These are phyloP conservation scores for Chloropsis hardwickii DNA, from an alignment of 2,113 vertebrate species.

Conservation along the genomic window DNA sequence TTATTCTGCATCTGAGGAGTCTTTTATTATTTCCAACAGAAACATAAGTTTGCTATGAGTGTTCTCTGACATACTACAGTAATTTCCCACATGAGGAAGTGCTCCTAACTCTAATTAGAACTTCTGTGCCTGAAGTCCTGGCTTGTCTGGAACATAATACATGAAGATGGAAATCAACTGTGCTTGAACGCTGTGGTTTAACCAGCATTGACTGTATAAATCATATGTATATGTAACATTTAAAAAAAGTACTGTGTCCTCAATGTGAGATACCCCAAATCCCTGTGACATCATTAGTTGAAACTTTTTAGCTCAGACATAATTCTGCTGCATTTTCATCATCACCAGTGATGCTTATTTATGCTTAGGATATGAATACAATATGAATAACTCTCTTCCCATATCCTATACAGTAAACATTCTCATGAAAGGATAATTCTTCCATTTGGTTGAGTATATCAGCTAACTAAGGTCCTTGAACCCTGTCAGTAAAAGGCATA, in stretches of 20 bases:
- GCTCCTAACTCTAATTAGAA: not conserved
- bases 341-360: not conserved
- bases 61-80: not conserved
- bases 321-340: not conserved
- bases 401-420: not conserved
- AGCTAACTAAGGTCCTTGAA: not conserved
- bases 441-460: not conserved
- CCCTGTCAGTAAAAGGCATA: not conserved
- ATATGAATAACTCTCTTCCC: not conserved
- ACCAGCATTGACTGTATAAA: not conserved
- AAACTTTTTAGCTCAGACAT: not conserved
- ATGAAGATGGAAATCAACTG: not conserved
- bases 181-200: not conserved
- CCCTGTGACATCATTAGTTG: not conserved
- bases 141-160: not conserved
- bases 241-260: not conserved
- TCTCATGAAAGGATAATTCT: not conserved
- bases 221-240: no score
- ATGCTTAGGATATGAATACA: not conserved
- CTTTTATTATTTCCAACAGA: not conserved
- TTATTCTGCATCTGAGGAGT: not conserved
- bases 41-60: not conserved
- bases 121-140: not conserved
- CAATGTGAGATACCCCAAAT: not conserved
- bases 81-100: not conserved